Evolutionary conservation across 2,113 vertebrate genomes (phyloP).

Genomic region (Sinocyclocheilus maitianheensis): DNA sequence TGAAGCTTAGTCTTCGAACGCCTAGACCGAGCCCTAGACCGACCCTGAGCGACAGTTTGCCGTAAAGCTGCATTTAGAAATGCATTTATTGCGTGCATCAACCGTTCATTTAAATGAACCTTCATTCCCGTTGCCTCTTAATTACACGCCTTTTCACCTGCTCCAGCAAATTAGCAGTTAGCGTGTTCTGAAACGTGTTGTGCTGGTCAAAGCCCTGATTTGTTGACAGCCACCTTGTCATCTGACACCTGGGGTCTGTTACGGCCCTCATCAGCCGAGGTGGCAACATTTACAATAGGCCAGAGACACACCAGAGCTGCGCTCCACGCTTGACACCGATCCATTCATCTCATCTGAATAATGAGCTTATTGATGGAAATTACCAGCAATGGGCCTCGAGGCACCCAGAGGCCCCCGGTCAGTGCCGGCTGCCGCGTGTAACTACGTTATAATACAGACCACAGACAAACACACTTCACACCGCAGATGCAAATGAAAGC

Average conservation of each 20-base stretch:
- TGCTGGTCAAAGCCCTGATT: conserved; percentile 73
- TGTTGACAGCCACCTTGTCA: conserved; percentile 74
- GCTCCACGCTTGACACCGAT: conserved; percentile 71
- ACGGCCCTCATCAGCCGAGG: conserved; percentile 75
- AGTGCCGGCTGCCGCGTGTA: conserved; percentile 51
- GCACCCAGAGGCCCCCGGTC: conserved; percentile 62
- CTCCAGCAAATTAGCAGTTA: conserved; percentile 48
- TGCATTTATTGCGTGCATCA: neutral
- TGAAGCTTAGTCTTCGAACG: neutral
- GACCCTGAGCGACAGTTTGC: neutral
- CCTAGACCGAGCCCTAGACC: neutral
- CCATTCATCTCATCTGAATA: conserved; percentile 88
- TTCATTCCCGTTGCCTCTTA: neutral
- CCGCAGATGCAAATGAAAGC: neutral
- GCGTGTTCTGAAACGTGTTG: conserved; percentile 75
- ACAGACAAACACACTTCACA: neutral
- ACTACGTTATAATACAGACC: conserved; percentile 39
- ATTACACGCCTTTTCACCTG: conserved; percentile 57
- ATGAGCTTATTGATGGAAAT: conserved; percentile 76
- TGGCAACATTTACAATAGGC: conserved; percentile 83
- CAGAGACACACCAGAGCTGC: conserved; percentile 76
- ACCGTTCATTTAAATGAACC: neutral
- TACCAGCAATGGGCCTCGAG: conserved; percentile 66
- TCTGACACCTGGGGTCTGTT: conserved; percentile 71
- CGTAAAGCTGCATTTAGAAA: neutral